These are phyloP conservation scores for Phymastichus coffea DNA, from an alignment of 1,140 invertebrate species.

Conservation along the genomic window DNA sequence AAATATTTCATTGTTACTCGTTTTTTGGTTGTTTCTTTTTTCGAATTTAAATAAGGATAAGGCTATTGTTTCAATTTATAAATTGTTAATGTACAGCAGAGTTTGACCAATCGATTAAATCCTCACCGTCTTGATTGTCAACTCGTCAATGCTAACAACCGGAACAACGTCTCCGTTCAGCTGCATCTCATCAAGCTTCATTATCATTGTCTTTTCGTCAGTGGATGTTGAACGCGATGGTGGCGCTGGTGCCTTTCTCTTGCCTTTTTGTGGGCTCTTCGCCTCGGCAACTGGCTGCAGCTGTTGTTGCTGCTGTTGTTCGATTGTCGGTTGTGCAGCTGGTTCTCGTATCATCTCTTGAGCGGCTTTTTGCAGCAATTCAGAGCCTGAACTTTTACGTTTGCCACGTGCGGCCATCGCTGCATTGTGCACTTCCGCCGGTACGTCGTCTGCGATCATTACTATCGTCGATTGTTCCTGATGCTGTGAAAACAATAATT, in stretches of 20 bases:
- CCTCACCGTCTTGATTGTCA: too few species aligned
- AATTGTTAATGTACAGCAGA: too few species aligned
- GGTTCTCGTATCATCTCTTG: constrained; percentile 20
- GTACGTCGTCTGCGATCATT: constrained; percentile 54
- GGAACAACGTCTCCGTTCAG: too few species aligned
- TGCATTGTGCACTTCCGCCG: constrained; percentile 70
- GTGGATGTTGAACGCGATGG: constrained; percentile 50
- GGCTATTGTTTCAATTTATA: too few species aligned
- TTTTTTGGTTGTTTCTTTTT: not conserved
- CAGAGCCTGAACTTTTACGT: constrained; percentile 57
- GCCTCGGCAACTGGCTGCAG: constrained; percentile 24
- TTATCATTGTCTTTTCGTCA: too few species aligned
- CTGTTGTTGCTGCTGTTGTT: not conserved
- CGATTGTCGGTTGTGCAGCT: not conserved
- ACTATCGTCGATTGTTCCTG: not conserved
- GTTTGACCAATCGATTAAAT: too few species aligned
- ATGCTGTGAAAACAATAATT: too few species aligned
- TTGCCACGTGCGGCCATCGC: constrained; percentile 68
- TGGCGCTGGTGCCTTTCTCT: constrained; percentile 72
- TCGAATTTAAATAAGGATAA: too few species aligned
- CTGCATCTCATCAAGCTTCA: too few species aligned
- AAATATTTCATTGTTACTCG: not conserved
- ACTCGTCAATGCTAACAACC: too few species aligned
- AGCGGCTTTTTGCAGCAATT: constrained; percentile 33
- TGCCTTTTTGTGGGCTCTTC: constrained; percentile 62